A percentile compares a stretch with the other conserved stretches of the same genome.
Conservation (phyloP, 2,113 vertebrate species). For the Psettodes erumei region DNA sequence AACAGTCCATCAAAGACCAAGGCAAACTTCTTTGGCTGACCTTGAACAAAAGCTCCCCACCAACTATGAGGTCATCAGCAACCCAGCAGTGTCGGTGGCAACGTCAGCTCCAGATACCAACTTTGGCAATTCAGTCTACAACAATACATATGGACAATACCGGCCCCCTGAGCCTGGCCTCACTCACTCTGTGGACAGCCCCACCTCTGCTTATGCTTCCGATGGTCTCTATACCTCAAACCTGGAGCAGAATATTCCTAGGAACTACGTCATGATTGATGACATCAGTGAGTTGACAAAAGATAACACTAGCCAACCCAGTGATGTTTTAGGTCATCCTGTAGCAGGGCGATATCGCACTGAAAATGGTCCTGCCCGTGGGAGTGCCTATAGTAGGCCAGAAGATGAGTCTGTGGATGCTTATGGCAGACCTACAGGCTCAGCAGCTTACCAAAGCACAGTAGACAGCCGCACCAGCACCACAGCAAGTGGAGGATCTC, state of each 20-base stretch:
- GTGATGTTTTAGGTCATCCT: constrained; percentile 79
- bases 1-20: constrained; percentile 88
- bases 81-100: constrained; percentile 86
- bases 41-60: constrained; percentile 96
- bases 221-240: constrained; percentile 94
- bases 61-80: constrained; percentile 94
- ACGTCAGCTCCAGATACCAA: constrained; percentile 85
- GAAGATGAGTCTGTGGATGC: constrained; percentile 87
- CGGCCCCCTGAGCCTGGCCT: constrained; percentile 83
- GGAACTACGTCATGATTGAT: constrained; percentile 99
- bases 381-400: constrained; percentile 87
- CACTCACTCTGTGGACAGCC: constrained; percentile 84
- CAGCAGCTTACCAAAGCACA: constrained; percentile 70
- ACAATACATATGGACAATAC: constrained; percentile 88
- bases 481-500: constrained; percentile 80
- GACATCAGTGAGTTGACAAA: constrained; percentile 99
- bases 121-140: constrained; percentile 80
- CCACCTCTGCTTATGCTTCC: constrained; percentile 86
- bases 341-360: constrained; percentile 83
- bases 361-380: constrained; percentile 82
- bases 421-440: constrained; percentile 85
- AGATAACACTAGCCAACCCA: constrained; percentile 84
- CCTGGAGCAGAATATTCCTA: constrained; percentile 95
- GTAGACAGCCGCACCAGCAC: constrained; percentile 72
- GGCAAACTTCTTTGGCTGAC: constrained; percentile 94